Conservation (phyloP, 2,888 invertebrate genomes). For the Rhamphomyia laevipes region DNA sequence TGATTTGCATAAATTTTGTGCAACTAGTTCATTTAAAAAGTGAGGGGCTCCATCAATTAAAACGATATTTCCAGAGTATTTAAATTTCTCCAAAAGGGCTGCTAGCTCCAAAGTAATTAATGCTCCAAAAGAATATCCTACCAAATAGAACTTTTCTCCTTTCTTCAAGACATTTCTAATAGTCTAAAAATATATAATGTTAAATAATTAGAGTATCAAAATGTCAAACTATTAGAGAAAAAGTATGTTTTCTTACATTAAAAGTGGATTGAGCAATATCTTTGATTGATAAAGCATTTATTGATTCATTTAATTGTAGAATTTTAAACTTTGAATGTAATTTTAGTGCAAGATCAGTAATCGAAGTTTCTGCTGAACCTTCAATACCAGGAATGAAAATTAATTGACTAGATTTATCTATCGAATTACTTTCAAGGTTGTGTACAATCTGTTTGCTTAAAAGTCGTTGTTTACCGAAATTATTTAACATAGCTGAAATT, state of each 20-base stretch:
- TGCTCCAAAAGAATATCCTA: constrained; percentile 84
- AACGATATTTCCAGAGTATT: constrained; percentile 51
- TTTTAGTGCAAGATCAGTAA: constrained; percentile 27
- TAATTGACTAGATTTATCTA: constrained; percentile 19
- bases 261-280: constrained; percentile 24
- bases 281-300: constrained; percentile 20
- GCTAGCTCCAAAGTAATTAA: constrained; percentile 67
- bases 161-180: constrained; percentile 44
- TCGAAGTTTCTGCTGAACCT: constrained; percentile 44
- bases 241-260: constrained; percentile 20
- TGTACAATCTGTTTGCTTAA: no score
- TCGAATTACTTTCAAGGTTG: constrained; percentile 5
- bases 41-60: constrained; percentile 78
- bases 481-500: no score
- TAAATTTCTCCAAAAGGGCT: constrained; percentile 53
- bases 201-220: neutral
- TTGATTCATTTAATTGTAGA: constrained; percentile 28
- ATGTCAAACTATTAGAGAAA: neutral
- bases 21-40: constrained; percentile 44
- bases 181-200: constrained; percentile 37
- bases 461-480: no score
- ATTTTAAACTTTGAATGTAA: constrained; percentile 24
- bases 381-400: constrained; percentile 55
- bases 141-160: constrained; percentile 56
- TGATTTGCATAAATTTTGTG: constrained; percentile 24